phyloP scores from a whole-genome alignment of 2,113 vertebrate genomes.

The Takifugu flavidus region DNA sequence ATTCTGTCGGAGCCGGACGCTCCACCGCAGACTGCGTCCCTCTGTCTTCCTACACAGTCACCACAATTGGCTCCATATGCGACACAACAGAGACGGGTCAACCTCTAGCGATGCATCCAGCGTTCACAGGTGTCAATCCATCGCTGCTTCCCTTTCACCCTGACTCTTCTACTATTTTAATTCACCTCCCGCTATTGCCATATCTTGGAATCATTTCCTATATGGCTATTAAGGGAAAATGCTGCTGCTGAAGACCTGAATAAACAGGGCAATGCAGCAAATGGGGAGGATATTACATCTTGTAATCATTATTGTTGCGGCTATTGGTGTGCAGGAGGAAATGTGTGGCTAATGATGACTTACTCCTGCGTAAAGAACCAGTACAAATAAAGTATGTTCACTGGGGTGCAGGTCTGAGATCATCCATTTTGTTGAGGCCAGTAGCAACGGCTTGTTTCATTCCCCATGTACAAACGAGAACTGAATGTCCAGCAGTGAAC shows the following conservation, averaged over 20 bases:
- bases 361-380: constrained; percentile 29
- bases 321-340: constrained; percentile 44
- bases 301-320: constrained; percentile 70
- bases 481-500: constrained; percentile 18
- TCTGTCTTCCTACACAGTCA: constrained; percentile 25
- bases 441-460: neutral
- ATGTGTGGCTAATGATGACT: constrained; percentile 49
- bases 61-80: constrained; percentile 60
- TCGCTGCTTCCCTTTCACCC: constrained; percentile 25
- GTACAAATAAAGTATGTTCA: constrained; percentile 7
- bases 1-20: constrained; percentile 36
- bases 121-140: constrained; percentile 21
- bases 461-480: constrained; percentile 12
- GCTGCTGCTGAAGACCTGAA: constrained; percentile 47
- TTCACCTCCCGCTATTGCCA: constrained; percentile 27
- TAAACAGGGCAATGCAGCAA: constrained; percentile 48
- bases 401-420: constrained; percentile 12
- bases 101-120: constrained; percentile 25
- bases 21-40: constrained; percentile 32
- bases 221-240: constrained; percentile 59
- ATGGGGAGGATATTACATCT: constrained; percentile 66
- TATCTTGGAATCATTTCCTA: constrained; percentile 56
- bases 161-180: constrained; percentile 16
- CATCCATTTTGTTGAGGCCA: constrained; percentile 20
- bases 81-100: constrained; percentile 54